Evolutionary conservation across 2,888 invertebrate genomes (phyloP), one percentile per base, ranked within the genome.

Genomic region (Punctoribates punctum): DNA sequence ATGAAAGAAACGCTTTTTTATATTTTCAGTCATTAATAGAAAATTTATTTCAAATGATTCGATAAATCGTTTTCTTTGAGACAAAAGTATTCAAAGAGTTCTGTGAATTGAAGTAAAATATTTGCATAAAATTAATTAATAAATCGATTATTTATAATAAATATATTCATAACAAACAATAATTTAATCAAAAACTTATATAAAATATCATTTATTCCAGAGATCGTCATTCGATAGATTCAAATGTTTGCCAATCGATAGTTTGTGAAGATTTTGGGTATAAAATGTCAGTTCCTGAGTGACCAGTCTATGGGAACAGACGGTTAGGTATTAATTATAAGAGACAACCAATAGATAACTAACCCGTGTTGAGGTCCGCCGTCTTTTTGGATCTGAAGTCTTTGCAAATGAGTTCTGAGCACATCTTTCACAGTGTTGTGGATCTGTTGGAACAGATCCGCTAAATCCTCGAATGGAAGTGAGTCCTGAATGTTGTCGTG

Each of bases 301-400:
- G n/a, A 95, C 94, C 75, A 93, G 90, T 60, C 85, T 86, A 81
- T 48, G 81, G 82, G 80, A 77, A 74, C 77, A 73, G 73, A 29
- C 60, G 23, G n/a, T 42, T 29, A 60, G n/a, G 72, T 74, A 20
- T 23, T 27, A 46, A 27, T 23, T 4, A 13, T 15, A 25, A 46
- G 8, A 25, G 27, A 57, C n/a, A 25, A 38, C 4, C 1, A 48
- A 29, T 27, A 77, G 13, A 20, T 25, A 27, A 81, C 82, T 81
- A 83, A 87, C 87, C 95, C 96, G 83, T 96, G 96, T 83, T 96
- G 94, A 1, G 96, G 96, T 72, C 96, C 95, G n/a, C 96, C 96
- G 85, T 96, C 94, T 81, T 94, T 96, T 76, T 90, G 89, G 80
- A 97, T 93, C 83, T 94, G 93, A 87, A 95, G 89, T 84, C 90